Evolutionary conservation across 1,140 invertebrate species (phyloP).

Genomic region (Meteorus sp.): DNA sequence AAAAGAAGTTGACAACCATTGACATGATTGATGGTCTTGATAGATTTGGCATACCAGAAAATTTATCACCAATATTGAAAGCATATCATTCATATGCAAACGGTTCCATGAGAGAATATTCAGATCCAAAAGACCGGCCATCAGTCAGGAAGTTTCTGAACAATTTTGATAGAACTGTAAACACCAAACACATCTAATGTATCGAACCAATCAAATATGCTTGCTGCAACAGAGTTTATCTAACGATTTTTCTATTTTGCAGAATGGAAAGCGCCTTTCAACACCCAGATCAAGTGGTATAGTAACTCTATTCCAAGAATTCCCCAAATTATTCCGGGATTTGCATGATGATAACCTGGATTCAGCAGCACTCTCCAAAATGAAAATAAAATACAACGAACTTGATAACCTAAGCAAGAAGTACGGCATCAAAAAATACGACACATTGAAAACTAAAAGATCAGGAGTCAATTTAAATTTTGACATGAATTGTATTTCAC

Average conservation of each 20-base stretch:
- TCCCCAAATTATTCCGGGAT: constrained; percentile 23
- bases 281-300: constrained; percentile 7
- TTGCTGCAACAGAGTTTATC: not conserved
- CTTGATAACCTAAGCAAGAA: constrained; percentile 28
- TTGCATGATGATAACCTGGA: constrained; percentile 9
- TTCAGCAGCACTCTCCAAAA: not conserved
- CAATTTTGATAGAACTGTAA: constrained; percentile 37
- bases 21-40: constrained; percentile 36
- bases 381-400: constrained; percentile 17
- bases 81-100: constrained; percentile 35
- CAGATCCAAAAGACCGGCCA: constrained; percentile 12
- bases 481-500: not conserved
- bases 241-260: constrained; percentile 19
- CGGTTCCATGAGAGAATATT: not conserved
- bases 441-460: constrained; percentile 21
- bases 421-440: constrained; percentile 15
- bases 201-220: not conserved
- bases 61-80: constrained; percentile 40
- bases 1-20: constrained; percentile 13
- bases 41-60: constrained; percentile 35
- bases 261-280: constrained; percentile 22
- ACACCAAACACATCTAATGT: not conserved
- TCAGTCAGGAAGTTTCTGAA: constrained; percentile 28
- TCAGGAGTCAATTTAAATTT: not conserved
- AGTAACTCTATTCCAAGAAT: constrained; percentile 13